Base-by-base conservation (phyloP, 2,888 invertebrate species). In the Leptinotarsa rubiginosa region DNA sequence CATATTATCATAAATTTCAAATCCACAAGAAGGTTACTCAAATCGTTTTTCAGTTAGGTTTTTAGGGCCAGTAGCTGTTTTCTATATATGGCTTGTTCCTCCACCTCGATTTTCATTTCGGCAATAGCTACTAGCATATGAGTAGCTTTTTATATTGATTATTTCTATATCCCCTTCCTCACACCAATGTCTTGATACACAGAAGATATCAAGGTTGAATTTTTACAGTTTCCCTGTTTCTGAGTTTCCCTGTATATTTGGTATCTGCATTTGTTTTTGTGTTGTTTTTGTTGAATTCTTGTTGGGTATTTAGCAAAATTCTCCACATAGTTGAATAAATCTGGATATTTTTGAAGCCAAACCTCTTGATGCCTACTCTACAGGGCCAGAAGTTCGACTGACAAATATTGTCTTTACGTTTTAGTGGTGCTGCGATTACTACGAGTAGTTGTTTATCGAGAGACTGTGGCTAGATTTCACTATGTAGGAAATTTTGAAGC, bases 131-230 rank as follows among this genome's bases (percentile, higher is more conserved):
- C 47, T 65, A 41, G 1, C 41, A 16, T 31, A 41, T 0, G 5
- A 2, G 41, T 65, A 65, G 5, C 3, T 12, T 3, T 47, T 12
- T 0, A 65, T 4, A 41, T 65, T 65, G 2, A 65, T 65, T 65
- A 41, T 41, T 1, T 65, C 15, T 12, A n/a, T 18, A n/a, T 41
- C 47, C 18, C 22, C 18, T 13, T 47, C 47, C 7, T 13, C 7
- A 1, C 65, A 65, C 65, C 65, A 47, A 16, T 65, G 47, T 65
- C 41, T n/a, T 65, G 65, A n/a, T 18, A n/a, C 16, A 41, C 65
- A 65, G 47, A 65, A 65, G 7, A 65, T 65, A 47, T 65, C 65
- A 15, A 16, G 47, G n/a, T 16, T 15, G 31, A n/a, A 41, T 15
- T 65, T 18, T n/a, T n/a, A 15, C 20, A 2, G 1, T 65, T 3